phyloP scores from a whole-genome alignment of 1,140 invertebrate species.

The Trinorchestia longiramus region DNA sequence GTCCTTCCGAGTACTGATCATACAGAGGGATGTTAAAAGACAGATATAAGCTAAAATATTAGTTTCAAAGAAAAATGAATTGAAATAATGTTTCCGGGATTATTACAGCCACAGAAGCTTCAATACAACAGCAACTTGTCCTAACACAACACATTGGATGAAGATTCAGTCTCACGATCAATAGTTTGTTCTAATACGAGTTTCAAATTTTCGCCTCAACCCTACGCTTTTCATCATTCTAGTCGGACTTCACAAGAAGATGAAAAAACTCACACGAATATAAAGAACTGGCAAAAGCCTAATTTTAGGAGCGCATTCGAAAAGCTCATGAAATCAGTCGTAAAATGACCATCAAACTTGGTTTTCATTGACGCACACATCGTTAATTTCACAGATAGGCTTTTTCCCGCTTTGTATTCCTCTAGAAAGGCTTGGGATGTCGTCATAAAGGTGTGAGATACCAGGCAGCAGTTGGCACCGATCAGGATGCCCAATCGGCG shows the following conservation, averaged over 20 bases:
- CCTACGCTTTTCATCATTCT: background rate
- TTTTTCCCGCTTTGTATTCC: background rate
- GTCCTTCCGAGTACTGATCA: too few relatives aligned
- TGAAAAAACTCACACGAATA: background rate
- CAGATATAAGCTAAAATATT: too few relatives aligned
- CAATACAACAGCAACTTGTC: too few relatives aligned
- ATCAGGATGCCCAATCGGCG: background rate
- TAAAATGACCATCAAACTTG: background rate
- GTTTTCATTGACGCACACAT: background rate
- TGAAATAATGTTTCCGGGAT: too few relatives aligned
- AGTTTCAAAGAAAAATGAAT: too few relatives aligned
- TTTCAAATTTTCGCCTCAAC: too few relatives aligned
- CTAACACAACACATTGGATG: too few relatives aligned
- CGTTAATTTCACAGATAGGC: background rate
- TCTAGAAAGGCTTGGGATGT: background rate
- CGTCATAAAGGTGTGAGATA: background rate
- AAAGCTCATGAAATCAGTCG: background rate
- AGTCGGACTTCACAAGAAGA: background rate
- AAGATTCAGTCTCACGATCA: too few relatives aligned
- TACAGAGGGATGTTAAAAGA: too few relatives aligned
- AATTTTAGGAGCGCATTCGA: background rate
- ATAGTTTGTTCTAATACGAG: too few relatives aligned
- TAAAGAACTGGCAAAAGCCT: background rate
- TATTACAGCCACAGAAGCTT: too few relatives aligned
- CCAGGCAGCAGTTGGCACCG: background rate